Evolutionary conservation across 2,888 invertebrate species (phyloP).

Genomic region (Lithodes maja): DNA sequence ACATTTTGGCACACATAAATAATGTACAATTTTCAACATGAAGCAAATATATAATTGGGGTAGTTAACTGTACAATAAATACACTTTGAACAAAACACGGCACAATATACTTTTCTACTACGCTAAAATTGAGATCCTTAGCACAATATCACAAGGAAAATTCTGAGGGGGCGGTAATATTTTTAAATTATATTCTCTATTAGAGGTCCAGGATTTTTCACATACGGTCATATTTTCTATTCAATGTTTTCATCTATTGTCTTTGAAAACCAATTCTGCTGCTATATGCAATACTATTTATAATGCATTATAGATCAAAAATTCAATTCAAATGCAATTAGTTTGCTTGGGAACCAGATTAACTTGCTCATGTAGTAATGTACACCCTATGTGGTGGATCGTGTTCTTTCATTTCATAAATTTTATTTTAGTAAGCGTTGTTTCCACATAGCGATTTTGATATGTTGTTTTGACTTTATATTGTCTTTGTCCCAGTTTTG

Average conservation of each 20-base stretch:
- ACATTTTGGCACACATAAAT: conserved; percentile 55
- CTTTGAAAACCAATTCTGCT: background rate
- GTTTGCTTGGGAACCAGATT: no score
- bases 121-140: conserved; percentile 58
- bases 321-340: background rate
- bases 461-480: no score
- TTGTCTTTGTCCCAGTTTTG: no score
- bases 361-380: no score
- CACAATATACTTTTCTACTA: conserved; percentile 29
- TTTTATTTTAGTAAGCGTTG: no score
- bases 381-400: no score
- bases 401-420: no score
- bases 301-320: background rate
- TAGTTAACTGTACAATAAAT: conserved; percentile 60
- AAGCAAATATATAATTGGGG: conserved; percentile 9
- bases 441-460: no score
- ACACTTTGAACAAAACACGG: conserved; percentile 42
- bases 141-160: conserved; percentile 56
- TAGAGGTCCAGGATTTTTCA: background rate
- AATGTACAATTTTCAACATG: conserved; percentile 1
- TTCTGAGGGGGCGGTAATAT: conserved; percentile 22
- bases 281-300: background rate
- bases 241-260: background rate
- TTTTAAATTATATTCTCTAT: background rate
- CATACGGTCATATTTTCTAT: background rate